These are phyloP conservation scores for Lasioglossum villosulum DNA, from an alignment of 2,888 invertebrate species.

Conservation along the genomic window DNA sequence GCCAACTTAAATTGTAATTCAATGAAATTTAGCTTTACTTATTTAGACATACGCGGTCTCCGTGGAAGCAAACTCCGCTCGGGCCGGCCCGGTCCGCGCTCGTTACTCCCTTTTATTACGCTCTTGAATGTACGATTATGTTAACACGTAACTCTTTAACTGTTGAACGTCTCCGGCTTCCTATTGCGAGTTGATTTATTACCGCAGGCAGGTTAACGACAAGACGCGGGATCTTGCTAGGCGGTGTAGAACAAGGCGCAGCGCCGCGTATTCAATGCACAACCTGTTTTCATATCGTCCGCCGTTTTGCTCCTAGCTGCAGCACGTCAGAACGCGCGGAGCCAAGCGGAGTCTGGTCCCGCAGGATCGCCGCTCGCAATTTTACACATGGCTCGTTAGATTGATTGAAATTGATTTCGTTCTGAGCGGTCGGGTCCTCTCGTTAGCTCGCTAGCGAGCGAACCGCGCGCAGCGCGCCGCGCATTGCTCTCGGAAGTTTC, in stretches of 20 bases:
- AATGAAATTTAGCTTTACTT: background rate
- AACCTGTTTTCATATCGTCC: conserved; percentile 52
- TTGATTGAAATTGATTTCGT: conserved; percentile 50
- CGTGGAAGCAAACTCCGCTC: background rate
- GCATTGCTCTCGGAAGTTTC: background rate
- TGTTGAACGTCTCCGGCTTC: conserved; percentile 45
- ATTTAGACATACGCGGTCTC: background rate
- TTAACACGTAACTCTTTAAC: conserved; percentile 53
- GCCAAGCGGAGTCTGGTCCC: background rate
- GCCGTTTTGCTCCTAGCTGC: conserved; percentile 39
- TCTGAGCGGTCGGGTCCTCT: background rate
- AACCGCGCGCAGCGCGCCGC: background rate
- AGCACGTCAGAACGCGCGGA: background rate
- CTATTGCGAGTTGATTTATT: conserved; percentile 56
- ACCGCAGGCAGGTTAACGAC: conserved; percentile 31
- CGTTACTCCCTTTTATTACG: conserved; percentile 15
- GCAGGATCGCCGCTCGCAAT: conserved; percentile 29
- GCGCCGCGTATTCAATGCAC: conserved; percentile 39
- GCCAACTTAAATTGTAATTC: too few species aligned
- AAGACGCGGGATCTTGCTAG: conserved; percentile 36
- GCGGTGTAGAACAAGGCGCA: conserved; percentile 33
- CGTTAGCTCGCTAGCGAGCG: conserved; percentile 10
- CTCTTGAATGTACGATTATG: conserved; percentile 46
- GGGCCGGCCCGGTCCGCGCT: background rate
- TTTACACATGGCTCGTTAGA: conserved; percentile 48